These are phyloP conservation scores for Nothobranchius furzeri DNA, from an alignment of 2,113 vertebrate genomes.

Conservation along the genomic window DNA sequence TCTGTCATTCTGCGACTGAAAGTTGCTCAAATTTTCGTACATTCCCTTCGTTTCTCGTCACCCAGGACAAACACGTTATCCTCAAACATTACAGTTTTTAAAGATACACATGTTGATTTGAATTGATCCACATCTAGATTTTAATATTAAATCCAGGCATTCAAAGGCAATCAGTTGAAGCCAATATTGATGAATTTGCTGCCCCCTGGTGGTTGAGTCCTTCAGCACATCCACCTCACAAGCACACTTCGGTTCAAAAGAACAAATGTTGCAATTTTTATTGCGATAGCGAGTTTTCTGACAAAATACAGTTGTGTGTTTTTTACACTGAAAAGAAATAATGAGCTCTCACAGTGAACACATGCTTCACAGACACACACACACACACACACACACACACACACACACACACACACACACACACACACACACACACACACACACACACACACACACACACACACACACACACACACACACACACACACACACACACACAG, in stretches of 20 bases:
- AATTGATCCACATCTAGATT: too few species aligned
- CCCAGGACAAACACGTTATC: too few species aligned
- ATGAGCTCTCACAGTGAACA: slow-evolving; percentile 67
- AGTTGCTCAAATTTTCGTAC: too few species aligned
- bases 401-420: slow-evolving; percentile 50
- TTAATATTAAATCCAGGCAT: too few species aligned
- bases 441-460: slow-evolving; percentile 53
- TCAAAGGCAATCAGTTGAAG: too few species aligned
- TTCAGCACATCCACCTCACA: background rate
- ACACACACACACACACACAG: slow-evolving; percentile 42
- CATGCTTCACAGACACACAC: slow-evolving; percentile 70
- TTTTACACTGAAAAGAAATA: slow-evolving; percentile 65
- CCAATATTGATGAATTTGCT: slow-evolving; percentile 25
- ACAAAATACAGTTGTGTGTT: slow-evolving; percentile 65
- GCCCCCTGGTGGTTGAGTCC: slow-evolving; percentile 38
- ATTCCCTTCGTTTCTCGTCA: too few species aligned
- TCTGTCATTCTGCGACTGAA: too few species aligned
- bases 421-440: slow-evolving; percentile 48
- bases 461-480: slow-evolving; percentile 47
- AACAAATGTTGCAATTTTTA: slow-evolving; percentile 67
- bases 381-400: slow-evolving; percentile 45
- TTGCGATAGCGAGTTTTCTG: slow-evolving; percentile 69
- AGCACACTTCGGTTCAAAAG: background rate
- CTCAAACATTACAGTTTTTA: too few species aligned
- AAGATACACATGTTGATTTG: too few species aligned